These are phyloP conservation scores for Ctenicera cuprea DNA, from an alignment of 2,888 invertebrate species.

Conservation along the genomic window DNA sequence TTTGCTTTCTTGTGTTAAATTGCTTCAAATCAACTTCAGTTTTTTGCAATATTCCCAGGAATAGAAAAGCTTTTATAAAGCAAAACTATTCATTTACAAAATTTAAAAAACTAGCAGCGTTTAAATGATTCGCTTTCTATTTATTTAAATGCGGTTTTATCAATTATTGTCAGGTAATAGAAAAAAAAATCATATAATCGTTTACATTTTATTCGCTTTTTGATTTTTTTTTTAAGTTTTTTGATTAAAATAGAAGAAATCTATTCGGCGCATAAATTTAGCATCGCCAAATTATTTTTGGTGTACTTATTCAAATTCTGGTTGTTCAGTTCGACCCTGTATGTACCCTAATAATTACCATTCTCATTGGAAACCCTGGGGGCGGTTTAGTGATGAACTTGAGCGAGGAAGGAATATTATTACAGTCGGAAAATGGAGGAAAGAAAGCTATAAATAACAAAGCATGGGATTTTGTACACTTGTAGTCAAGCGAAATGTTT, in stretches of 20 bases:
- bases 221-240: not conserved
- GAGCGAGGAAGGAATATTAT: constrained; percentile 69
- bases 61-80: not conserved
- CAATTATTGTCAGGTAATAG: too few relatives aligned
- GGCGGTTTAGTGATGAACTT: constrained; percentile 69
- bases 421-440: constrained; percentile 70
- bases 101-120: too few relatives aligned
- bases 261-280: constrained; percentile 3
- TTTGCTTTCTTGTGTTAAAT: not conserved
- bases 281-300: constrained; percentile 29
- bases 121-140: too few relatives aligned
- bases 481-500: constrained; percentile 52
- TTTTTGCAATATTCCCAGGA: not conserved
- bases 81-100: too few relatives aligned
- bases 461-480: constrained; percentile 60
- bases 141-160: too few relatives aligned
- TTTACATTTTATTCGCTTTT: not conserved
- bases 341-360: constrained; percentile 56
- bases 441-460: constrained; percentile 69
- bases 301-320: constrained; percentile 44
- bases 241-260: not conserved
- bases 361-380: constrained; percentile 61
- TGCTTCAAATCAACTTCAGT: not conserved
- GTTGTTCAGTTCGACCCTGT: constrained; percentile 50
- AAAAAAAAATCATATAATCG: too few relatives aligned